These are phyloP conservation scores for Dasysyrphus albostriatus DNA, from an alignment of 2,888 invertebrate species.

Conservation along the genomic window DNA sequence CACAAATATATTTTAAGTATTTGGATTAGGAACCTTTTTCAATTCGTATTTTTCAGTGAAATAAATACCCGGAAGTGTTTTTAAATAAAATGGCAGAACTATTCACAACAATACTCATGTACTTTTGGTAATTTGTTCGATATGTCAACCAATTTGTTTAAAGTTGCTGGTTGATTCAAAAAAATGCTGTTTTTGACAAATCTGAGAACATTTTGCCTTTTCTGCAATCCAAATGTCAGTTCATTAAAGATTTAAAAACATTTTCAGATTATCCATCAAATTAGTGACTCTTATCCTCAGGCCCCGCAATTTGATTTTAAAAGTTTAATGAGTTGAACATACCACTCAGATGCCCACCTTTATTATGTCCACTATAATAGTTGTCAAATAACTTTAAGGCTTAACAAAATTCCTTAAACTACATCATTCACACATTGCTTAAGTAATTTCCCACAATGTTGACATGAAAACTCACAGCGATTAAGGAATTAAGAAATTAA, in stretches of 20 bases:
- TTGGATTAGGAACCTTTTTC: neutral
- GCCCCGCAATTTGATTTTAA: constrained; percentile 5
- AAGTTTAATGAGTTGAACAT: constrained; percentile 28
- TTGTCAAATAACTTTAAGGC: constrained; percentile 46
- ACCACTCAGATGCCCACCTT: constrained; percentile 18
- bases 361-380: constrained; percentile 39
- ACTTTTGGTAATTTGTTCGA: no score
- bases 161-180: no score
- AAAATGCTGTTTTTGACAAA: neutral
- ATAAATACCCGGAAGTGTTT: no score
- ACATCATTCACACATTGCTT: constrained; percentile 47
- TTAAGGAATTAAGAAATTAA: constrained; percentile 28
- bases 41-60: no score
- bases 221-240: neutral
- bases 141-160: no score
- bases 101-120: no score
- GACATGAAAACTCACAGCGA: constrained; percentile 41
- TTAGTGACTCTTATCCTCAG: neutral
- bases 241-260: neutral
- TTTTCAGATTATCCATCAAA: neutral
- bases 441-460: constrained; percentile 40
- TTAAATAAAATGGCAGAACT: no score
- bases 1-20: neutral
- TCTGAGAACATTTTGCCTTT: neutral
- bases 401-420: constrained; percentile 41